These are phyloP conservation scores for Megalops atlanticus DNA, from an alignment of 2,113 vertebrate genomes.

Conservation along the genomic window DNA sequence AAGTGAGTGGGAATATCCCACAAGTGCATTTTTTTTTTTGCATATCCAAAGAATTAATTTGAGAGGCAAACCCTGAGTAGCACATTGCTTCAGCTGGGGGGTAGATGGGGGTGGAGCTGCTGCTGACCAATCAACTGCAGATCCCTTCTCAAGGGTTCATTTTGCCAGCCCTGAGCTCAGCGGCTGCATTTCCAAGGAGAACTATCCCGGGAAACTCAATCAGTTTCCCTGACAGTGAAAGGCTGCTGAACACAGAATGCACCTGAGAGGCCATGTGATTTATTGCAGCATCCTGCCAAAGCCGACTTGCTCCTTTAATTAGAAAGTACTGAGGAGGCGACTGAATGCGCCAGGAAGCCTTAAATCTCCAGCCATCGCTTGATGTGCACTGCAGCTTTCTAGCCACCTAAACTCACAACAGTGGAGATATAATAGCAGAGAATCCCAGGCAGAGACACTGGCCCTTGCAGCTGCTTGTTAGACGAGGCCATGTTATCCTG, in stretches of 20 bases:
- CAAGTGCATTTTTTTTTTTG: background rate
- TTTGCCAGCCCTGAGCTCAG: slow-evolving; percentile 23
- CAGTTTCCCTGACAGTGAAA: slow-evolving; percentile 66
- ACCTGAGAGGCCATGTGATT: slow-evolving; percentile 74
- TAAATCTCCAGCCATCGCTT: slow-evolving; percentile 62
- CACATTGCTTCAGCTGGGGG: background rate
- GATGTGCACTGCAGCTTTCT: slow-evolving; percentile 53
- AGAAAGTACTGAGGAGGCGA: slow-evolving; percentile 73
- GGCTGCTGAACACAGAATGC: slow-evolving; percentile 61
- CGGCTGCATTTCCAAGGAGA: slow-evolving; percentile 26
- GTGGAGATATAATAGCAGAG: slow-evolving; percentile 42
- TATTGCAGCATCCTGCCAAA: slow-evolving; percentile 67
- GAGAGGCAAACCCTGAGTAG: background rate
- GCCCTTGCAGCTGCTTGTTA: too few relatives aligned
- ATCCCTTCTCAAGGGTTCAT: slow-evolving; percentile 15
- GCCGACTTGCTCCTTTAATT: slow-evolving; percentile 75
- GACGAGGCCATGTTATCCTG: too few relatives aligned
- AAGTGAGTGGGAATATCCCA: background rate
- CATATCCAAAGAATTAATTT: background rate
- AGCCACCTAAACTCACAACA: slow-evolving; percentile 35
- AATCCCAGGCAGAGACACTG: slow-evolving; percentile 6
- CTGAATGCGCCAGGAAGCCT: slow-evolving; percentile 62
- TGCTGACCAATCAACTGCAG: background rate
- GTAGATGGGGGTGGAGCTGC: background rate
- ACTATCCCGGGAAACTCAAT: slow-evolving; percentile 64